These are phyloP conservation scores for Chloropsis hardwickii DNA, from an alignment of 2,113 vertebrate genomes.

Conservation along the genomic window DNA sequence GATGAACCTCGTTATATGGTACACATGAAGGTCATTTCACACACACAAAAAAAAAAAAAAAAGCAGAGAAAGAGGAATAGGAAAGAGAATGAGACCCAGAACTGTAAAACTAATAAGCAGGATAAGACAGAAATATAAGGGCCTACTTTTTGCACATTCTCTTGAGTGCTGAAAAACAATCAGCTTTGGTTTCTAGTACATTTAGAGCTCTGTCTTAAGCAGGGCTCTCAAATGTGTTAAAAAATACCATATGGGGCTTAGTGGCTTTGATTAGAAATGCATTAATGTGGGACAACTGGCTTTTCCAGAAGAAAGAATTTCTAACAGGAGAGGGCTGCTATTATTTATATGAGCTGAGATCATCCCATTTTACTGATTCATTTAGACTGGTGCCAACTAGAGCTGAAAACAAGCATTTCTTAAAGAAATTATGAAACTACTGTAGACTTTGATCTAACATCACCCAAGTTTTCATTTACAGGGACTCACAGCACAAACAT, in stretches of 20 bases:
- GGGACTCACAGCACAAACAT: background rate
- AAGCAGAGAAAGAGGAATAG: background rate
- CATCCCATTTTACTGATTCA: slow-evolving; percentile 63
- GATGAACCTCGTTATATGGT: background rate
- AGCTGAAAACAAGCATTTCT: slow-evolving; percentile 32
- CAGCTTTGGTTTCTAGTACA: slow-evolving; percentile 9
- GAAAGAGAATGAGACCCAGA: background rate
- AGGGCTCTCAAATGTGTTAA: slow-evolving; percentile 42
- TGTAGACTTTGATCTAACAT: slow-evolving; percentile 53
- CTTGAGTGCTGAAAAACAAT: slow-evolving; percentile 23
- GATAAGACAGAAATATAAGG: background rate
- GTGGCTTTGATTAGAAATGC: slow-evolving; percentile 58
- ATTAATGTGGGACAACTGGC: slow-evolving; percentile 25
- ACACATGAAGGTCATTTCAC: background rate
- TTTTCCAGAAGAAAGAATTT: slow-evolving; percentile 54
- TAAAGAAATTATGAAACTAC: slow-evolving; percentile 57
- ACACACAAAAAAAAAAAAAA: background rate
- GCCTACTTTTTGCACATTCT: background rate
- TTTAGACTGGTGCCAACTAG: slow-evolving; percentile 52
- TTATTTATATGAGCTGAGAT: slow-evolving; percentile 55
- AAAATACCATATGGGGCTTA: slow-evolving; percentile 16
- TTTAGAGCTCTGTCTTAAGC: background rate
- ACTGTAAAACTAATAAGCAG: background rate
- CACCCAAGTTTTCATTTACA: slow-evolving; percentile 47
- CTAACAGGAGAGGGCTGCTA: slow-evolving; percentile 45